These are phyloP conservation scores for Horisme vitalbata DNA, from an alignment of 2,888 invertebrate species.

Conservation along the genomic window DNA sequence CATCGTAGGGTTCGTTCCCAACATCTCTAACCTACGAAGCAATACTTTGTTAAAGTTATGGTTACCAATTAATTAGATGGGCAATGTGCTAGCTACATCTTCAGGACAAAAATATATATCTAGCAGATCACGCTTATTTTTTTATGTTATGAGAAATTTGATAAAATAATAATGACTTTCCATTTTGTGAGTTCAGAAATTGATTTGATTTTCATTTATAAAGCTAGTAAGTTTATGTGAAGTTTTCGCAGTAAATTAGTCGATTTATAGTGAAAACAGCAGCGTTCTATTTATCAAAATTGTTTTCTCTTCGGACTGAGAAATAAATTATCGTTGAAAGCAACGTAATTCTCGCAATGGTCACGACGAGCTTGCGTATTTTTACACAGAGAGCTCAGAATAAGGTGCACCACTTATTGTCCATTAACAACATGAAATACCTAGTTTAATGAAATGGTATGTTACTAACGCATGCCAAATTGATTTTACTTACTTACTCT, in stretches of 20 bases:
- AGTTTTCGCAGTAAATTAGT: conserved; percentile 26
- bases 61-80: too few relatives aligned
- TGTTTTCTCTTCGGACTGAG: conserved; percentile 28
- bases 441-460: too few relatives aligned
- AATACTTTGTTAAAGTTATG: too few relatives aligned
- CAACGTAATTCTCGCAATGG: conserved; percentile 25
- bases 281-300: conserved; percentile 29
- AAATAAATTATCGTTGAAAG: conserved; percentile 26
- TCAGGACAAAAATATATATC: too few relatives aligned
- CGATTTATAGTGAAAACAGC: conserved; percentile 31
- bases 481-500: too few relatives aligned
- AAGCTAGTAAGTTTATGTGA: conserved; percentile 28
- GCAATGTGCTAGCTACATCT: too few relatives aligned
- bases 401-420: too few relatives aligned
- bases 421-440: too few relatives aligned
- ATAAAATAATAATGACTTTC: conserved; percentile 27
- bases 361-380: conserved; percentile 23
- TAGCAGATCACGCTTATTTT: too few relatives aligned
- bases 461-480: neutral
- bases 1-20: too few relatives aligned
- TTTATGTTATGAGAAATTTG: too few relatives aligned
- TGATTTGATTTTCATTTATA: conserved; percentile 24
- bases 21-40: too few relatives aligned
- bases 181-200: conserved; percentile 2
- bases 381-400: conserved; percentile 11